Percentiles rank a stretch among this genome's conserved stretches.
These are phyloP conservation scores for Hesperia comma DNA, from an alignment of 2,888 invertebrate species.

Conservation along the genomic window DNA sequence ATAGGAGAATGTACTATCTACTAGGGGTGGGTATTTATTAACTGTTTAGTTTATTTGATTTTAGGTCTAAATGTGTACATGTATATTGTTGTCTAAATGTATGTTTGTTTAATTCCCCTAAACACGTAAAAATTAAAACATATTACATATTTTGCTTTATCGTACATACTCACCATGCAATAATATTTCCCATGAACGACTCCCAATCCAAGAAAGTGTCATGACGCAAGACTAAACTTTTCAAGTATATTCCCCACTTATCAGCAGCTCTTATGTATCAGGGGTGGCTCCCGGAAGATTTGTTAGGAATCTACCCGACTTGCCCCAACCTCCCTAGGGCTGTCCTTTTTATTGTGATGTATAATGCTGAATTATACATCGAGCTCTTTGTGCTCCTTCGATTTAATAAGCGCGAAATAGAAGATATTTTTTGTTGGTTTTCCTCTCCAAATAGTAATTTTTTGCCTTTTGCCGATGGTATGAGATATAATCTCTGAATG, in stretches of 20 bases:
- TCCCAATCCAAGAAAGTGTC: too few relatives aligned
- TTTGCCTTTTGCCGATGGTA: slow-evolving; percentile 2
- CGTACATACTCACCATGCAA: too few relatives aligned
- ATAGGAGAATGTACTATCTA: too few relatives aligned
- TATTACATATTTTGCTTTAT: too few relatives aligned
- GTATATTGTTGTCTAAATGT: too few relatives aligned
- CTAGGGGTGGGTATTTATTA: too few relatives aligned
- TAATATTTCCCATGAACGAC: too few relatives aligned
- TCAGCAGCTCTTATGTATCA: not conserved
- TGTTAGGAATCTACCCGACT: slow-evolving; percentile 30
- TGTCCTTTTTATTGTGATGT: slow-evolving; percentile 20
- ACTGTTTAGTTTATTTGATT: too few relatives aligned
- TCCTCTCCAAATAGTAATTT: slow-evolving; percentile 10
- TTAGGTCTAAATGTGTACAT: too few relatives aligned
- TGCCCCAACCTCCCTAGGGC: slow-evolving; percentile 20
- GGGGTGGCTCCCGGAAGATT: slow-evolving; percentile 20
- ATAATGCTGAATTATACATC: slow-evolving; percentile 28
- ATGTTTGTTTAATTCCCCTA: too few relatives aligned
- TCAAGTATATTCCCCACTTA: not conserved
- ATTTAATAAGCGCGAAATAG: slow-evolving; percentile 30
- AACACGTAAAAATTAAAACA: too few relatives aligned
- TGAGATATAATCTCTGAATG: not conserved
- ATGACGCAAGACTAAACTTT: not conserved
- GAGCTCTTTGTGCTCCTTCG: slow-evolving; percentile 8
- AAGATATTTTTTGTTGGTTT: slow-evolving; percentile 14